Evolutionary conservation across 2,797 vertebrate genomes (phyloP), one percentile per base, ranked within the genome.

Genomic region (Gymnoscopelus braueri): DNA sequence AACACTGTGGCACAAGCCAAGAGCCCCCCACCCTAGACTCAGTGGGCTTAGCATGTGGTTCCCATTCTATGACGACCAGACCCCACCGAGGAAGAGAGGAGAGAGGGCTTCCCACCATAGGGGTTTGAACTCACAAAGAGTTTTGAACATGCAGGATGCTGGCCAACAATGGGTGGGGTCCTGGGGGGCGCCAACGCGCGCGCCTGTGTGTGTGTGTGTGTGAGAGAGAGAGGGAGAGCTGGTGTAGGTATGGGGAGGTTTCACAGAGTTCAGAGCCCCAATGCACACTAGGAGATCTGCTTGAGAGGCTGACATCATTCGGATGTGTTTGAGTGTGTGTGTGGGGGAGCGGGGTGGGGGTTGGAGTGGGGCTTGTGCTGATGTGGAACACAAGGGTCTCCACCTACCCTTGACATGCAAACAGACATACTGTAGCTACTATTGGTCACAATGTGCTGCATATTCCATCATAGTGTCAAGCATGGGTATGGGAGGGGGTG

Each of bases 221-320:
- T 5, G 35, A 32, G 32, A 32, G 32, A 3, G 32, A 32, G 32
- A 32, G 32, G 2, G 32, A 32, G 32, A 39, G 35, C 35, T 39
- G 35, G 39, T 44, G 39, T 23, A 26, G 48, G 48, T 47, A 19
- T 5, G 8, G 24, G 60, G 60, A 19, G 23, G 44, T 19, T 39
- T 61, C 59, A 5, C 7, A 60, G 15, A 61, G 60, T 49, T 61
- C 60, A 61, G 39, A 49, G 44, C 19, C 60, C 9, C 35, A 59
- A 62, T 29, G 13, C 54, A 29, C 64, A 15, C 54, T 47, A 26
- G 26, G 61, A 63, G 61, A 52, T 63, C 61, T 32, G 7, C n/a
- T 10, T n/a, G 59, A 15, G 14, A 14, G 59, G 26, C 49, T 63
- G 61, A 63, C 61, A 63, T 63, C 61, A 63, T 49, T n/a, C 23